Percentiles rank a stretch among this genome's conserved stretches.
Evolutionary conservation across 2,113 vertebrate species (phyloP).

Genomic region (Murina feae): DNA sequence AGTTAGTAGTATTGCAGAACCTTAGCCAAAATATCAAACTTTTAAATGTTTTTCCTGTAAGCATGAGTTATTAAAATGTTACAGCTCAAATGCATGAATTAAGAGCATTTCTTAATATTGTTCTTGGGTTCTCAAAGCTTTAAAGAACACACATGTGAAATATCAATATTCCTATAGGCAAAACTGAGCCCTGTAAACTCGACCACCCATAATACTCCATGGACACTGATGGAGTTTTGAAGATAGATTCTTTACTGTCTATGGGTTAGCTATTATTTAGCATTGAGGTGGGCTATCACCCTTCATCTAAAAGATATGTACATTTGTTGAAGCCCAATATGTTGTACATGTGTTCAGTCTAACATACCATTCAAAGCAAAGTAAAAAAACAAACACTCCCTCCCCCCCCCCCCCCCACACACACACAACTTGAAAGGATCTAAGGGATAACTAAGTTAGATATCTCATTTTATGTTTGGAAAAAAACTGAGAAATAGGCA

Average conservation of each 20-base stretch:
- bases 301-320: not conserved
- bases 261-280: not conserved
- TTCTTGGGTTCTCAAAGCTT: not conserved
- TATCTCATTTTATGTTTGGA: not conserved
- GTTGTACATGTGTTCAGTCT: not conserved
- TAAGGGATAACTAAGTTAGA: not conserved
- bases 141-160: not conserved
- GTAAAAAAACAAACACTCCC: not conserved
- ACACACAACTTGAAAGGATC: not conserved
- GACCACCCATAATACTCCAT: not conserved
- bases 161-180: not conserved
- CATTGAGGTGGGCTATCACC: not conserved
- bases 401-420: not conserved
- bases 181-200: not conserved
- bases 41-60: not conserved
- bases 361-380: not conserved
- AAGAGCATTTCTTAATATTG: conserved; percentile 1
- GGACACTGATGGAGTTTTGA: not conserved
- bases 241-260: not conserved
- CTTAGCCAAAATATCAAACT: not conserved
- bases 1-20: not conserved
- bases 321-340: not conserved
- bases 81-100: not conserved
- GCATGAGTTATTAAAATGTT: conserved; percentile 6
- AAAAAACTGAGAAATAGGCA: not conserved